Conservation (phyloP, 2,888 invertebrate species). For the Protodeltote pygarga region DNA sequence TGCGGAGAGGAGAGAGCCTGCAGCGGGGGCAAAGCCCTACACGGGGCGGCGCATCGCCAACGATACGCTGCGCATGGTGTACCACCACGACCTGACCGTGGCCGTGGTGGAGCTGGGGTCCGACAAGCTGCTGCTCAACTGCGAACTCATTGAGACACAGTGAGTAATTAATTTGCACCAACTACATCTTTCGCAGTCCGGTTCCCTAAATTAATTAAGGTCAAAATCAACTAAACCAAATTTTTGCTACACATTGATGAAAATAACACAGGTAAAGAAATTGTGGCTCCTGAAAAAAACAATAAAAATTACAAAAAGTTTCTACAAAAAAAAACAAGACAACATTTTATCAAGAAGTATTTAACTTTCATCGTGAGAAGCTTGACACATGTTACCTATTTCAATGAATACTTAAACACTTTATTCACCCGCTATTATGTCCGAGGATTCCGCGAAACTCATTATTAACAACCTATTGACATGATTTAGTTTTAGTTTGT, state of each 20-base stretch:
- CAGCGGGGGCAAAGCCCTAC: conserved; percentile 85
- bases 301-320: not conserved
- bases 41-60: conserved; percentile 89
- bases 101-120: conserved; percentile 93
- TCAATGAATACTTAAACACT: conserved; percentile 17
- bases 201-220: too few species aligned
- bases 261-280: too few species aligned
- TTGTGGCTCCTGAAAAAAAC: too few species aligned
- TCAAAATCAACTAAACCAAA: too few species aligned
- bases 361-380: conserved; percentile 13
- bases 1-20: conserved; percentile 66
- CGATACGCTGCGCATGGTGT: conserved; percentile 91
- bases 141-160: conserved; percentile 95
- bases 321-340: not conserved
- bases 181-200: too few species aligned
- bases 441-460: conserved; percentile 31
- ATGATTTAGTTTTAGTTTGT: too few species aligned
- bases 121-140: conserved; percentile 90
- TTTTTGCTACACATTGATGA: too few species aligned
- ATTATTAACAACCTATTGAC: too few species aligned
- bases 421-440: not conserved
- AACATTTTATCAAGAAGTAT: not conserved
- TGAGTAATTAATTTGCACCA: conserved; percentile 87
- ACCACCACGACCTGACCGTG: conserved; percentile 93
- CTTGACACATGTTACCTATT: conserved; percentile 15